Conservation (phyloP, 2,797 vertebrate genomes). For the Pipistrellus nathusii region DNA sequence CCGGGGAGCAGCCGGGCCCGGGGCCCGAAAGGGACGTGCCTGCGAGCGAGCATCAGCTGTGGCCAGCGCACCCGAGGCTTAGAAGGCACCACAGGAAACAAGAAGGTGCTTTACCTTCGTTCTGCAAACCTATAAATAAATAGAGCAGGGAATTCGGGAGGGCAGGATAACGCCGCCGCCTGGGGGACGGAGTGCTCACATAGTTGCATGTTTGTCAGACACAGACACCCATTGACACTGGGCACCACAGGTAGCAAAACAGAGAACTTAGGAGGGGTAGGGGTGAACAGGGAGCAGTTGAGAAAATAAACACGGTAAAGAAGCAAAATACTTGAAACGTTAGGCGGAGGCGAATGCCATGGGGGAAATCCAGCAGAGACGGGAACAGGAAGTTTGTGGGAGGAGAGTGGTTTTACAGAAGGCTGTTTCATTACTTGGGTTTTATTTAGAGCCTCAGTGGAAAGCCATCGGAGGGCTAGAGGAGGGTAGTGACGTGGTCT, state of each 20-base stretch:
- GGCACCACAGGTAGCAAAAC: not conserved
- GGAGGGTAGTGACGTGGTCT: not conserved
- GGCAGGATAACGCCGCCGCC: not conserved
- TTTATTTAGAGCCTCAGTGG: not conserved
- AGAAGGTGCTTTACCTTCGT: not conserved
- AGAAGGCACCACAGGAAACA: not conserved
- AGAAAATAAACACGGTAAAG: not conserved
- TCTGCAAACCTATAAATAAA: not conserved
- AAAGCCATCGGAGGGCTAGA: not conserved
- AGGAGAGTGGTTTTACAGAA: not conserved
- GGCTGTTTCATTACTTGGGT: not conserved
- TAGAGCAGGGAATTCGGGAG: not conserved
- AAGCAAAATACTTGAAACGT: not conserved
- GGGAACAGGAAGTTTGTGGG: not conserved
- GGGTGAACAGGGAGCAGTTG: not conserved
- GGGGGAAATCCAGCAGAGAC: not conserved
- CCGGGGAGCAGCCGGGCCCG: not conserved
- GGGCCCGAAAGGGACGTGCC: not conserved
- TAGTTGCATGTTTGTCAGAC: not conserved
- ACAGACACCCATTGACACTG: not conserved
- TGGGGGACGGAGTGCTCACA: not conserved
- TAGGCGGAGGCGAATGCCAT: not conserved
- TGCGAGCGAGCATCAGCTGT: fast-evolving
- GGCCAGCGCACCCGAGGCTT: fast-evolving
- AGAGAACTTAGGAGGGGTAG: not conserved